Evolutionary conservation across 2,113 vertebrate genomes (phyloP).

Genomic region (Mormoops blainvillei): DNA sequence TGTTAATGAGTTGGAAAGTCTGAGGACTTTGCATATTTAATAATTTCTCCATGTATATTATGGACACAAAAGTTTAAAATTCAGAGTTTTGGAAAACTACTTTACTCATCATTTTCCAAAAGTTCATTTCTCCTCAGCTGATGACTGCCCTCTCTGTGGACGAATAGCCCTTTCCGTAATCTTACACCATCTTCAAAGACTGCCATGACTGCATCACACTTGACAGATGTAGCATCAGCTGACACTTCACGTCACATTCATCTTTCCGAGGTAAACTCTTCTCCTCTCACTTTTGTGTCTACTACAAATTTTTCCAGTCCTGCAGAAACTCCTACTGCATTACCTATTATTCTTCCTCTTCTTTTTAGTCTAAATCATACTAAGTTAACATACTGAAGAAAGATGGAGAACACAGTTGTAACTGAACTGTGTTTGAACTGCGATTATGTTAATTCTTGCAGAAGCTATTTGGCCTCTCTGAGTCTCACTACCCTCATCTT

Average conservation of each 20-base stretch:
- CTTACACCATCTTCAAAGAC: background rate
- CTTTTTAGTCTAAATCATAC: background rate
- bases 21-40: background rate
- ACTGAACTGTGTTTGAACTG: background rate
- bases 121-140: background rate
- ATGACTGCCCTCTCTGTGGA: background rate
- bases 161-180: background rate
- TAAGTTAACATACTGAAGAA: background rate
- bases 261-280: background rate
- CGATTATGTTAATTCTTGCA: background rate
- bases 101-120: background rate
- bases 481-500: background rate
- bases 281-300: background rate
- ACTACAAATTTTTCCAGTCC: background rate
- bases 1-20: background rate
- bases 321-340: background rate
- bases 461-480: background rate
- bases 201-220: background rate
- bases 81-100: background rate
- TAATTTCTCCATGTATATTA: background rate
- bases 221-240: background rate
- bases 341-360: background rate
- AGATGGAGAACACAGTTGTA: fast-evolving
- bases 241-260: background rate
- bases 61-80: background rate